Evolutionary conservation across 2,888 invertebrate genomes (phyloP).

Genomic region (Eilema caniola): DNA sequence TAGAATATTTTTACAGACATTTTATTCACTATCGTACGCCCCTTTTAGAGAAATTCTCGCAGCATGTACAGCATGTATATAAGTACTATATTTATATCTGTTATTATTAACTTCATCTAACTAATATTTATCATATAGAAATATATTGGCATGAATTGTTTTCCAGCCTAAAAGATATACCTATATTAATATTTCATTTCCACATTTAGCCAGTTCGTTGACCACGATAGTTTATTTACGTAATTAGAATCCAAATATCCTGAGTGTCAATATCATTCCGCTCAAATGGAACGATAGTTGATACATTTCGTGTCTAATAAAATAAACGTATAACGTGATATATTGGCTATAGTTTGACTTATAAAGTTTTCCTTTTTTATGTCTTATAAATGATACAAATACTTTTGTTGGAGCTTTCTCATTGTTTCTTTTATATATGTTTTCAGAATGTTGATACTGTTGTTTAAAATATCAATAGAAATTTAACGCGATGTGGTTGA

Average conservation of each 20-base stretch:
- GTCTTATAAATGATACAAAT: not conserved
- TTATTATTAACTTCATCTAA: not conserved
- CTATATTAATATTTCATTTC: not conserved
- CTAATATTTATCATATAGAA: conserved; percentile 2
- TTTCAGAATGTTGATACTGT: not conserved
- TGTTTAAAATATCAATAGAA: not conserved
- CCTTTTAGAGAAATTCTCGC: not conserved
- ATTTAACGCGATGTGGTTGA: too few species aligned
- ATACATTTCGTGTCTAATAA: conserved; percentile 12
- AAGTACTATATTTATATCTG: not conserved
- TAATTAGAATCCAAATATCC: conserved; percentile 14
- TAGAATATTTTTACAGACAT: too few species aligned
- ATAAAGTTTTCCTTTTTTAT: not conserved
- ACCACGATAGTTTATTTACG: conserved; percentile 11
- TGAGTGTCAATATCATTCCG: not conserved
- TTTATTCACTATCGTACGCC: too few species aligned
- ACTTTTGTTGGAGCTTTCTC: not conserved
- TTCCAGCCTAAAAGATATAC: not conserved
- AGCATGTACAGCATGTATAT: too few species aligned
- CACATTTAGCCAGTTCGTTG: not conserved
- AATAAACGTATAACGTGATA: conserved; percentile 8
- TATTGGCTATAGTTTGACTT: not conserved
- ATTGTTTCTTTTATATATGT: not conserved
- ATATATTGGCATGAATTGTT: not conserved
- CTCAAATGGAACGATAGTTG: not conserved